Percentiles rank a stretch among this genome's conserved stretches.
phyloP scores from a whole-genome alignment of 2,888 invertebrate genomes.

The Phytoseiulus persimilis region DNA sequence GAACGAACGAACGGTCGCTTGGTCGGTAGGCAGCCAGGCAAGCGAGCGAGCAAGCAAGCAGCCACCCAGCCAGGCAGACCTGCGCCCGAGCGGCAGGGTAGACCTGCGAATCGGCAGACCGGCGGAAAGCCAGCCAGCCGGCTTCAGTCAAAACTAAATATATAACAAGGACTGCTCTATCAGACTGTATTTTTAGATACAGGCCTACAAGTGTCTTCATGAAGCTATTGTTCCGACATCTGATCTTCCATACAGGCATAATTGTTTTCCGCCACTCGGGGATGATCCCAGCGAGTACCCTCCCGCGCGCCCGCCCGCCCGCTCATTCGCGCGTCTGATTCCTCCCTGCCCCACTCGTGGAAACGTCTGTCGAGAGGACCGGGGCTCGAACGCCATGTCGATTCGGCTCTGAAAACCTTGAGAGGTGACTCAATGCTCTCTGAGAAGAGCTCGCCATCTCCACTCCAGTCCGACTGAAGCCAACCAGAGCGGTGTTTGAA shows the following conservation, averaged over 20 bases:
- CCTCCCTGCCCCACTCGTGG: too few species aligned
- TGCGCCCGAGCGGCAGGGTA: too few species aligned
- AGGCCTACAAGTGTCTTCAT: not conserved
- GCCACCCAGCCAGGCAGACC: too few species aligned
- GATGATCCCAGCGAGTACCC: not conserved
- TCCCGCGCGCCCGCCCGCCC: not conserved
- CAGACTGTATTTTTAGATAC: slow-evolving; percentile 5
- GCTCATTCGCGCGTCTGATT: too few species aligned
- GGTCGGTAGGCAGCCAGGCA: not conserved
- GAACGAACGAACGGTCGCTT: not conserved
- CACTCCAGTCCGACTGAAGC: too few species aligned
- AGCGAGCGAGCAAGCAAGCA: not conserved
- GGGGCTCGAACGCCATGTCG: too few species aligned
- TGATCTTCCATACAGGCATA: not conserved
- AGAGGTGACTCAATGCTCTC: too few species aligned
- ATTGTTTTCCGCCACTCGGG: not conserved
- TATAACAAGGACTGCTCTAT: slow-evolving; percentile 5
- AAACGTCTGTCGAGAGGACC: too few species aligned
- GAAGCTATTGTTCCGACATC: not conserved
- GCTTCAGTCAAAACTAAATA: not conserved
- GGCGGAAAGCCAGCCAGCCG: not conserved
- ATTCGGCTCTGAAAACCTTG: too few species aligned
- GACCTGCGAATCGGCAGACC: not conserved
- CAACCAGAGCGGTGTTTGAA: too few species aligned
- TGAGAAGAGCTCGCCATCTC: too few species aligned